phyloP scores from a whole-genome alignment of 2,797 vertebrate genomes.

The Echiichthys vipera region DNA sequence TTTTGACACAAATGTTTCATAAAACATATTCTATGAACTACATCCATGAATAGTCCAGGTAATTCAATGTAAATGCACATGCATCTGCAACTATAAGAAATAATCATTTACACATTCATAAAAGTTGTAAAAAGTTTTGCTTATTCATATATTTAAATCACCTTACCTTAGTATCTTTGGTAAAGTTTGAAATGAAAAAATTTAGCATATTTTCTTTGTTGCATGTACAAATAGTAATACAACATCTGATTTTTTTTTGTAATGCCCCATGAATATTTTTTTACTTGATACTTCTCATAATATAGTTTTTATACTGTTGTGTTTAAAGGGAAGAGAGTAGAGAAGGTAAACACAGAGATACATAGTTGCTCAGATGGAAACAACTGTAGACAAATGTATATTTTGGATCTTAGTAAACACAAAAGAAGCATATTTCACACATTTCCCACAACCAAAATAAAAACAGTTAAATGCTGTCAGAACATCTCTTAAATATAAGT shows the following conservation, averaged over 20 bases:
- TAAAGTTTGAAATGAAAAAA: not conserved
- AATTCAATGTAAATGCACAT: not conserved
- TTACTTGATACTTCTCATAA: not conserved
- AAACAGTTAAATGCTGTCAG: not conserved
- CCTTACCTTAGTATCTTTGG: not conserved
- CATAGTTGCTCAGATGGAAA: not conserved
- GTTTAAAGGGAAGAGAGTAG: not conserved
- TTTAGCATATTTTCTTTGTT: not conserved
- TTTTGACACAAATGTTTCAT: not conserved
- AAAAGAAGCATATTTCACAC: not conserved
- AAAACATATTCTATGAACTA: not conserved
- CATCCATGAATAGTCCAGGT: not conserved
- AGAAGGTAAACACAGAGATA: conserved; percentile 1
- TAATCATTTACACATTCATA: not conserved
- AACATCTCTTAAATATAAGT: not conserved
- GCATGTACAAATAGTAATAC: not conserved
- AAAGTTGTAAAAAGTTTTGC: not conserved
- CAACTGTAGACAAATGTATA: not conserved
- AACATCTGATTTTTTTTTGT: not conserved
- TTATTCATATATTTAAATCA: not conserved
- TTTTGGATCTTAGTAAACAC: conserved; percentile 1
- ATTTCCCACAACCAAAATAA: not conserved
- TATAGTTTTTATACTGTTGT: not conserved
- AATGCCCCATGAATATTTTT: not conserved
- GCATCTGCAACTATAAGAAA: not conserved